Evolutionary conservation across 2,888 invertebrate genomes (phyloP).

Genomic region (Rhagonycha fulva): DNA sequence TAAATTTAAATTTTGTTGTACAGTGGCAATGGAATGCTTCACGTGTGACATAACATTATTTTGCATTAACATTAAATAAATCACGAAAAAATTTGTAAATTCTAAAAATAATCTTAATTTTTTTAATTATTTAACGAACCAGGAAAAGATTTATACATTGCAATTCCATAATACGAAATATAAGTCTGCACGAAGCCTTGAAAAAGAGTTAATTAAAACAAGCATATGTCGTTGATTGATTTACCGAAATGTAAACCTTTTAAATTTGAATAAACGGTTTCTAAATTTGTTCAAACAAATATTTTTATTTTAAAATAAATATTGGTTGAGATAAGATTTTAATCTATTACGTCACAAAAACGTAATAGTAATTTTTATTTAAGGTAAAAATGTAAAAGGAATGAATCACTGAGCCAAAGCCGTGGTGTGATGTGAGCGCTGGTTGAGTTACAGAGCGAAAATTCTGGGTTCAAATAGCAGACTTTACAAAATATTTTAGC

Average conservation of each 20-base stretch:
- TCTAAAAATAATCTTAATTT: background rate
- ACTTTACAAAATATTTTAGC: too few species aligned
- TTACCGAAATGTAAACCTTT: background rate
- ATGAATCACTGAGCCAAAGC: too few species aligned
- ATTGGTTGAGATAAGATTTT: background rate
- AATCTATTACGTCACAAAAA: too few species aligned
- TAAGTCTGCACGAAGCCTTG: background rate
- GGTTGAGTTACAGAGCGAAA: too few species aligned
- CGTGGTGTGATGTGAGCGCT: too few species aligned
- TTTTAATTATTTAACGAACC: background rate
- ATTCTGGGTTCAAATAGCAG: too few species aligned
- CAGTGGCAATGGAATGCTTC: background rate
- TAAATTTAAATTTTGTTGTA: background rate
- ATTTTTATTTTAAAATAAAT: background rate
- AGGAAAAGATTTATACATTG: background rate
- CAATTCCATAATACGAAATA: background rate
- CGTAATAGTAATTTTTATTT: too few species aligned
- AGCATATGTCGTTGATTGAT: background rate
- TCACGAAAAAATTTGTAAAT: background rate
- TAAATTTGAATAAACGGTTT: background rate
- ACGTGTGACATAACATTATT: background rate
- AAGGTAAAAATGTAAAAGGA: too few species aligned
- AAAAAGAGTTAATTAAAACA: background rate
- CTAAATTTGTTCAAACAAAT: background rate
- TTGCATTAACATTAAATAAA: background rate